A percentile compares a stretch with the other conserved stretches of the same genome.
Conservation (phyloP, 2,888 invertebrate species). For the Cenopis cana region DNA sequence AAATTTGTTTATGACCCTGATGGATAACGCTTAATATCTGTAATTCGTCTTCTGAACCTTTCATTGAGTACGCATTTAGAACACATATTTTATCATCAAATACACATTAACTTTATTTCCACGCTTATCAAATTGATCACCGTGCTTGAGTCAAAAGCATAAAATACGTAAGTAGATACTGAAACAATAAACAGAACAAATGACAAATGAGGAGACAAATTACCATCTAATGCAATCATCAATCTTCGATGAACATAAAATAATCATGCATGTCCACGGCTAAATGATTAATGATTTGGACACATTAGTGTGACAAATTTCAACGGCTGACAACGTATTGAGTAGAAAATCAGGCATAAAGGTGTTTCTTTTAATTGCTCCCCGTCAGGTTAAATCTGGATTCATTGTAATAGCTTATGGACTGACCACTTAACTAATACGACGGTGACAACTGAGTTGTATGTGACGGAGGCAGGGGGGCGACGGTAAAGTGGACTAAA, state of each 20-base stretch:
- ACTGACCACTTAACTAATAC: no score
- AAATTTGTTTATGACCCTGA: no score
- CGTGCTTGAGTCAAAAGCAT: neutral
- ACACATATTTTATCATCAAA: no score
- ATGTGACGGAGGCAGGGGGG: no score
- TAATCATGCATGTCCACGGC: conserved; percentile 12
- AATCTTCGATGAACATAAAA: conserved; percentile 23
- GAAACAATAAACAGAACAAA: conserved; percentile 9
- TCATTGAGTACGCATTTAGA: no score
- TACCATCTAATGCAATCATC: conserved; percentile 11
- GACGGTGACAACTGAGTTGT: no score
- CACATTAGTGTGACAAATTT: neutral
- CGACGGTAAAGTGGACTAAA: no score
- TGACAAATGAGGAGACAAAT: conserved; percentile 25
- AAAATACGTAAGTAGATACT: conserved; percentile 1
- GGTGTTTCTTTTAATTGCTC: neutral
- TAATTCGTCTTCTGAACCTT: no score
- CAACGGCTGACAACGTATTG: conserved; percentile 1
- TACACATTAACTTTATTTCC: no score
- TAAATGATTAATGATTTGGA: conserved; percentile 19
- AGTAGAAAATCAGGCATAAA: neutral
- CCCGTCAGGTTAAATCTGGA: neutral
- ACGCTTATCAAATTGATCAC: neutral
- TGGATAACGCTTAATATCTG: no score
- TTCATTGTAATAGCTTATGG: neutral